Percentiles rank a stretch among this genome's conserved stretches.
These are phyloP conservation scores for Phyto melanocephala DNA, from an alignment of 2,888 invertebrate species.

Conservation along the genomic window DNA sequence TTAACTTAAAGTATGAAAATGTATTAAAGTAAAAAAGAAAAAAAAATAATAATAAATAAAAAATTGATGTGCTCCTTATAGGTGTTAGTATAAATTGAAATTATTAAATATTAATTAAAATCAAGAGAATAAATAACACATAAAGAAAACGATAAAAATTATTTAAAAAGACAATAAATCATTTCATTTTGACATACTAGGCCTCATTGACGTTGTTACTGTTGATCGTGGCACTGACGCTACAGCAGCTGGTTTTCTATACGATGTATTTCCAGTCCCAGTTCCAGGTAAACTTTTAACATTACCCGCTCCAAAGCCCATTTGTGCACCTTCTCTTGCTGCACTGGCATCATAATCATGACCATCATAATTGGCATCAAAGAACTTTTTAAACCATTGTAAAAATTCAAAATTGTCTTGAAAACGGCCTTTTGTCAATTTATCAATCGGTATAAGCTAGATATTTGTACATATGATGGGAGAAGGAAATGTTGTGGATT, in stretches of 20 bases:
- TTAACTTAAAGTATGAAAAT: too few relatives aligned
- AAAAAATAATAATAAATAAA: background rate
- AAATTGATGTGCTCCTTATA: slow-evolving; percentile 25
- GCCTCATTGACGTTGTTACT: slow-evolving; percentile 73
- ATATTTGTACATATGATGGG: slow-evolving; percentile 31
- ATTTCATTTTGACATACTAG: slow-evolving; percentile 74
- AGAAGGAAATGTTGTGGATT: background rate
- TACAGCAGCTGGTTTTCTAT: slow-evolving; percentile 71
- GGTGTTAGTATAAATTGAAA: background rate
- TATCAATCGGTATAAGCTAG: slow-evolving; percentile 80
- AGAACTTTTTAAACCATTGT: slow-evolving; percentile 99
- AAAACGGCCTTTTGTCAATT: slow-evolving; percentile 97
- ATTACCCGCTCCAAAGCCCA: slow-evolving; percentile 85
- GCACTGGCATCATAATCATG: slow-evolving; percentile 94
- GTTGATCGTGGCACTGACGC: slow-evolving; percentile 67
- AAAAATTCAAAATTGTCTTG: slow-evolving; percentile 99
- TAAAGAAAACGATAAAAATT: background rate
- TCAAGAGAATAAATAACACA: slow-evolving; percentile 14
- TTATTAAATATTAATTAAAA: background rate
- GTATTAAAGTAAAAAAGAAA: slow-evolving; percentile 1
- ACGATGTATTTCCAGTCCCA: slow-evolving; percentile 69
- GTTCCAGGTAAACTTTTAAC: slow-evolving; percentile 76
- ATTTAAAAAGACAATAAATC: slow-evolving; percentile 55
- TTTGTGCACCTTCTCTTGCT: slow-evolving; percentile 90
- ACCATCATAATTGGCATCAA: slow-evolving; percentile 98